Base-by-base conservation (phyloP, 2,797 vertebrate species). In the Sphaeramia orbicularis region DNA sequence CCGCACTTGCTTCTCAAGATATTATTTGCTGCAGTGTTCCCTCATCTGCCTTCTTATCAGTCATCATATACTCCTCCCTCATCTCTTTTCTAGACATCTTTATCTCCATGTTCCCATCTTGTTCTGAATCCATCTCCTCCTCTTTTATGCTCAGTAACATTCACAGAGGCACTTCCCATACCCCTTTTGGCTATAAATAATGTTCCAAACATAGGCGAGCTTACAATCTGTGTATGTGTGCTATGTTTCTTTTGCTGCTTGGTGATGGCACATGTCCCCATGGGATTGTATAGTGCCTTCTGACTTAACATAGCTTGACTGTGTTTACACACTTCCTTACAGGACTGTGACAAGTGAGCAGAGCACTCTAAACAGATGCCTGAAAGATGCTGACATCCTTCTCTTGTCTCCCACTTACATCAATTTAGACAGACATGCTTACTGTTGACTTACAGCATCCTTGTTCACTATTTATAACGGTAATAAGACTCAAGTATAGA, bases 291-390 rank as follows among this genome's bases (percentile, higher is more conserved):
- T 74, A 80, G 78, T 86, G 73, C 71, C 70, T 72, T 74, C 52
- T 85, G 87, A 87, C 76, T 74, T 87, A 83, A 88, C 85, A 81
- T 85, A 86, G 67, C 81, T 84, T 76, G 83, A 88, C 79, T 86
- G 64, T 90, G 83, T 86, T 89, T 87, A 81, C 65, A 78, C 79
- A 79, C 74, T 78, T 89, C 49, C 78, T 73, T 82, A 78, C 76
- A 76, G 66, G 65, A 87, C 62, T 73, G 65, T 89, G 76, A 90
- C 83, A 85, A 88, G 69, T 83, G 74, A 89, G 72, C 59, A 63
- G 40, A 72, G 50, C 66, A 76, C 52, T 82, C 59, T 57, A 70
- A 83, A 71, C 68, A 73, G 70, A 83, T 78, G 73, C 54, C 78
- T 79, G 60, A 83, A 72, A 90, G 54, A 87, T 74, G 70, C 62